phyloP scores from a whole-genome alignment of 2,113 vertebrate species.

The Microtus pennsylvanicus region DNA sequence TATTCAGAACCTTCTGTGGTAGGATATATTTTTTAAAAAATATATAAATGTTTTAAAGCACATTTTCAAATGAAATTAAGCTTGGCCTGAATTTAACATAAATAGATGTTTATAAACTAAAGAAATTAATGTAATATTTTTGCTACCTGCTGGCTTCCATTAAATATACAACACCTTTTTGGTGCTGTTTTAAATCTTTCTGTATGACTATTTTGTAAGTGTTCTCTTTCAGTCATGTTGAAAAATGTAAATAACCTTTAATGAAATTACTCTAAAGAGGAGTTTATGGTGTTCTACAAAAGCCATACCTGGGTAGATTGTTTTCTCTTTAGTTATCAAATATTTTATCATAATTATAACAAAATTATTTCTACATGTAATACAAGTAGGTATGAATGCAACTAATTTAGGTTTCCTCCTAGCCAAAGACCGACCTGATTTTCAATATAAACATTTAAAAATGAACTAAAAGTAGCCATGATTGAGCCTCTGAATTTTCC shows the following conservation, averaged over 20 bases:
- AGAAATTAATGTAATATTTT: not conserved
- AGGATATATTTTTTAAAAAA: not conserved
- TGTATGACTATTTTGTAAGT: conserved; percentile 38
- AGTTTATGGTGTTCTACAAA: not conserved
- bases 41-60: not conserved
- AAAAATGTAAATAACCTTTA: conserved; percentile 50
- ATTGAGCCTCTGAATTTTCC: not conserved
- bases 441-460: conserved; percentile 47
- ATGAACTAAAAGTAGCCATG: conserved; percentile 9
- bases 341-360: not conserved
- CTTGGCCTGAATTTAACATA: conserved; percentile 20
- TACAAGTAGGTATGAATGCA: conserved; percentile 10
- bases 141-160: conserved; percentile 41
- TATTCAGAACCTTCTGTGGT: not conserved
- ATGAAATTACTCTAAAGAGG: conserved; percentile 19
- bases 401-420: conserved; percentile 22
- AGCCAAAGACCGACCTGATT: conserved; percentile 2
- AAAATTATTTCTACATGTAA: conserved; percentile 3
- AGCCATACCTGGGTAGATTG: conserved; percentile 6
- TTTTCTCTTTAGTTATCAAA: conserved; percentile 11
- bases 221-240: conserved; percentile 16
- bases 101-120: not conserved
- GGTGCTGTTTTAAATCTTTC: conserved; percentile 25
- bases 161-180: conserved; percentile 24
- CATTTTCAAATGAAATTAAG: conserved; percentile 43